Evolutionary conservation across 1,140 invertebrate species (phyloP).

Genomic region (Leptoteleia sp.): DNA sequence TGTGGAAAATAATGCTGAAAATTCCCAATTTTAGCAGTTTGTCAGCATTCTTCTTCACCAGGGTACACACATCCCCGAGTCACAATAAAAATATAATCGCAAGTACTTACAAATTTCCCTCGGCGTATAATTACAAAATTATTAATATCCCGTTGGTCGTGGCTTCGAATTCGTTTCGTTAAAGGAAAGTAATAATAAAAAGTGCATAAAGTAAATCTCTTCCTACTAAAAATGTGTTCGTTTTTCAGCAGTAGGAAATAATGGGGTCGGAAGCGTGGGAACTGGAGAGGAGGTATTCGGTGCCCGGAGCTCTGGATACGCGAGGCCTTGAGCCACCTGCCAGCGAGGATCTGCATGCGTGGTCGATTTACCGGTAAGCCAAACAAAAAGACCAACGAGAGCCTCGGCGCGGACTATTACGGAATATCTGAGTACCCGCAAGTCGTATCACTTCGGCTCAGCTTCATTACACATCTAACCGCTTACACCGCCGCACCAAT

Average conservation of each 20-base stretch:
- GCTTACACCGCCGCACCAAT: conserved; percentile 19
- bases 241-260: conserved; percentile 54
- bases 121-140: too few relatives aligned
- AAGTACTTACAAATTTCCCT: too few relatives aligned
- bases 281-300: conserved; percentile 90
- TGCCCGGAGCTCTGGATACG: conserved; percentile 87
- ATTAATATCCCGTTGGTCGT: too few relatives aligned
- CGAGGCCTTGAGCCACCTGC: conserved; percentile 83
- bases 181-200: too few relatives aligned
- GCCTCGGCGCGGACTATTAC: conserved; percentile 11
- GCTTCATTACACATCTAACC: conserved; percentile 38
- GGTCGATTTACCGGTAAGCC: conserved; percentile 94
- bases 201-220: conserved; percentile 26
- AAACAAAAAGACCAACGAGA: conserved; percentile 38
- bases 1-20: too few relatives aligned
- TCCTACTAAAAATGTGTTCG: conserved; percentile 22
- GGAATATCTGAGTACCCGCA: conserved; percentile 15
- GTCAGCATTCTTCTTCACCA: too few relatives aligned
- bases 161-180: too few relatives aligned
- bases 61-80: too few relatives aligned
- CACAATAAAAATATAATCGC: too few relatives aligned
- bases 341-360: conserved; percentile 95
- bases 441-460: conserved; percentile 18
- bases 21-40: too few relatives aligned
- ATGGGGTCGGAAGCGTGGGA: conserved; percentile 83